phyloP scores from a whole-genome alignment of 2,888 invertebrate genomes.

The Poecilus cupreus region DNA sequence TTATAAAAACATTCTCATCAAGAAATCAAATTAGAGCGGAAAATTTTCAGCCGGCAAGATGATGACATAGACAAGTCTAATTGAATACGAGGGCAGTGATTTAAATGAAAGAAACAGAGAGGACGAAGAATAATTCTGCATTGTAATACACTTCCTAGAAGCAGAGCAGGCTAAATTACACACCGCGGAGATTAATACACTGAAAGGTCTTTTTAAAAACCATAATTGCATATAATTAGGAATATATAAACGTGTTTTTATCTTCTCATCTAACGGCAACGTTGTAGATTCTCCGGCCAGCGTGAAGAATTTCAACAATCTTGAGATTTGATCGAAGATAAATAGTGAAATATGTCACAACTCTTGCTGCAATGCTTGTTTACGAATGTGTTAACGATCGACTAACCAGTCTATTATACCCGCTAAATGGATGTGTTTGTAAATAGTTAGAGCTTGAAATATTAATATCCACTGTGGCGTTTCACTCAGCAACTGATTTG shows the following conservation, averaged over 20 bases:
- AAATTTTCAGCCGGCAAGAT: no score
- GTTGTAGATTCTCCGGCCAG: neutral
- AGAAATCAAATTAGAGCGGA: no score
- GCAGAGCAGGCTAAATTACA: no score
- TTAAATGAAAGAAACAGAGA: neutral
- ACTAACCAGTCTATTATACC: no score
- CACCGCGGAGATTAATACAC: neutral
- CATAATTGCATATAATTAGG: conserved; percentile 33
- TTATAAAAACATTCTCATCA: no score
- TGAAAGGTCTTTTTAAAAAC: conserved; percentile 6
- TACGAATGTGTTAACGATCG: neutral
- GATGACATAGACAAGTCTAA: no score
- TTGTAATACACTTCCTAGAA: conserved; percentile 11
- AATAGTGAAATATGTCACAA: conserved; percentile 4
- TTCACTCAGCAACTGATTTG: no score
- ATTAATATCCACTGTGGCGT: no score
- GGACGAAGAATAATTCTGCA: neutral
- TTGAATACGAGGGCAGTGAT: no score
- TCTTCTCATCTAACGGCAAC: conserved; percentile 10
- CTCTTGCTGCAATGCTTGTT: neutral
- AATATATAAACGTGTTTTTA: conserved; percentile 20
- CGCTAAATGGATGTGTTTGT: neutral
- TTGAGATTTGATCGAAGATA: conserved; percentile 7
- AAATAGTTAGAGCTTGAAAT: no score
- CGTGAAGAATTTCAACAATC: conserved; percentile 8